Conservation (phyloP, 2,797 vertebrate genomes). For the Odontamblyopus lacepedii region DNA sequence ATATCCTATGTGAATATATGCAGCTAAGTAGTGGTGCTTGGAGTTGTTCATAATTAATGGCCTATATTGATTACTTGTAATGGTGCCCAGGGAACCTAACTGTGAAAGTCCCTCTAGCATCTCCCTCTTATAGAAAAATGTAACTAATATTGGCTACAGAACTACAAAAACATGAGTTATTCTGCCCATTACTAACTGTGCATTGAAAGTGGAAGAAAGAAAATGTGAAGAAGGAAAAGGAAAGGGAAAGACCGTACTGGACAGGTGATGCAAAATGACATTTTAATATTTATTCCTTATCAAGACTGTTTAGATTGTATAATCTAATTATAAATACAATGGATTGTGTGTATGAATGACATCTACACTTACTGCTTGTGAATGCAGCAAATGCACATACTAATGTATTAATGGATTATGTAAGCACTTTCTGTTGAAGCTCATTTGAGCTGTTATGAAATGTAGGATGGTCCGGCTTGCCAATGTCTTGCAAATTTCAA, state of each 20-base stretch:
- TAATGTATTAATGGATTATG: conserved; percentile 46
- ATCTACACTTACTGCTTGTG: conserved; percentile 36
- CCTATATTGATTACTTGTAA: background rate
- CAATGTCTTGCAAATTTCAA: conserved; percentile 29
- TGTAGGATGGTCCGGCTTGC: conserved; percentile 23
- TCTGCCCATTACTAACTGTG: conserved; percentile 10
- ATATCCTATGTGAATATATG: conserved; percentile 37
- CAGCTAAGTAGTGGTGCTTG: conserved; percentile 14
- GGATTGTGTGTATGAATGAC: conserved; percentile 44
- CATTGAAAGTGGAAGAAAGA: conserved; percentile 19
- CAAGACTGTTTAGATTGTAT: conserved; percentile 52
- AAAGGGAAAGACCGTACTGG: conserved; percentile 5
- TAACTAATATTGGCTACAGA: conserved; percentile 9
- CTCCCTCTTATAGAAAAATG: conserved; percentile 16
- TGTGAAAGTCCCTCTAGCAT: conserved; percentile 44
- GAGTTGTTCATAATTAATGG: conserved; percentile 3
- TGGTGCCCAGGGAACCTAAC: conserved; percentile 29
- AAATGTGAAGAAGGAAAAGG: conserved; percentile 23
- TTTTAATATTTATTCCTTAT: conserved; percentile 42
- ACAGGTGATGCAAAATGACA: conserved; percentile 1
- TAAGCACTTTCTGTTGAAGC: conserved; percentile 66
- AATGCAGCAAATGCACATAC: conserved; percentile 43
- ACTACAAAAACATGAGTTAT: conserved; percentile 16
- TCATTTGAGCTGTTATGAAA: conserved; percentile 29
- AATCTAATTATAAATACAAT: conserved; percentile 52